A percentile compares a stretch with the other conserved stretches of the same genome.
Conservation (phyloP, 2,888 invertebrate species). For the Portevinia maculata region DNA sequence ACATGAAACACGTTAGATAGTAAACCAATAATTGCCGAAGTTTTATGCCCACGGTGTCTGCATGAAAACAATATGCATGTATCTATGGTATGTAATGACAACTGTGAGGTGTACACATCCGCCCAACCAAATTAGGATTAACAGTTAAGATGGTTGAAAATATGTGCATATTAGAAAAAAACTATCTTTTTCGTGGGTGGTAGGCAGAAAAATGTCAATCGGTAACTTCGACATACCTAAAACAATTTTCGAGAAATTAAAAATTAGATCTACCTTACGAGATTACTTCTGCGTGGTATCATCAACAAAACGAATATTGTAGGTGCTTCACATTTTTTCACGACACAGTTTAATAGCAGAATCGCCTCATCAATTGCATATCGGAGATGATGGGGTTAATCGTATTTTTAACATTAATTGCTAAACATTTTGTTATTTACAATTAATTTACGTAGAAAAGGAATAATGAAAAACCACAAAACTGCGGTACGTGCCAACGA, state of each 20-base stretch:
- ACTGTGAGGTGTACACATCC: slow-evolving; percentile 42
- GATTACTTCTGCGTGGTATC: slow-evolving; percentile 24
- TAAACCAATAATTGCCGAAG: slow-evolving; percentile 11
- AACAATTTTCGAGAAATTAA: background rate
- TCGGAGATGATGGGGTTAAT: background rate
- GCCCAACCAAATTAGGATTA: slow-evolving; percentile 15
- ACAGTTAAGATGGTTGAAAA: background rate
- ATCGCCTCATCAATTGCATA: slow-evolving; percentile 4
- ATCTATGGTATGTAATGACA: slow-evolving; percentile 22
- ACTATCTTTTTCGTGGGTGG: slow-evolving; percentile 5
- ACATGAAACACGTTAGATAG: background rate
- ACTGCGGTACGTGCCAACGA: slow-evolving; percentile 51
- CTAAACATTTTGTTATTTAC: slow-evolving; percentile 14
- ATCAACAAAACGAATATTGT: slow-evolving; percentile 21
- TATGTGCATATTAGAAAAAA: background rate
- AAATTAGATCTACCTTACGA: slow-evolving; percentile 7
- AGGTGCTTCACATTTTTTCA: slow-evolving; percentile 29
- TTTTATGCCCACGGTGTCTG: slow-evolving; percentile 37
- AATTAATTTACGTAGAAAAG: slow-evolving; percentile 37
- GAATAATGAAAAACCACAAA: slow-evolving; percentile 7
- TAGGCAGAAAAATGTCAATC: background rate
- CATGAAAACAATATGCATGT: slow-evolving; percentile 3
- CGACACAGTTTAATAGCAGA: background rate
- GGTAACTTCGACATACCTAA: background rate
- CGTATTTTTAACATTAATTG: background rate